Base-by-base conservation (phyloP, 2,888 invertebrate genomes). In the Abrostola tripartita region DNA sequence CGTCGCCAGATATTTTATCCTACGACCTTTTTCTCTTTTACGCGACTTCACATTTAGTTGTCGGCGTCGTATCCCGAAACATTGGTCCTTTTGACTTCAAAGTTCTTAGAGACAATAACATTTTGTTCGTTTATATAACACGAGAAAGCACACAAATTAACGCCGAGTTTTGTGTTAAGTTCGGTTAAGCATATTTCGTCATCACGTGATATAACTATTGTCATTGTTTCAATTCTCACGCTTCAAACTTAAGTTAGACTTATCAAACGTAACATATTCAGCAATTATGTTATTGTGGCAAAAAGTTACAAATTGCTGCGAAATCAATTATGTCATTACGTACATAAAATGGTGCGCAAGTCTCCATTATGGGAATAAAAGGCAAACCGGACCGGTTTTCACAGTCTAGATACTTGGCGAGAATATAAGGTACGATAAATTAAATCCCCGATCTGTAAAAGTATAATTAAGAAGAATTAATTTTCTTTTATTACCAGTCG, bases 301-400 rank as follows among this genome's bases (percentile, higher is more conserved):
- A 82, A 80, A 83, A 78, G 61, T 37, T 36, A 66, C 67, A 69
- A 80, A 74, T 79, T 71, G 68, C 71, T 55, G 41, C 52, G 37
- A 66, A 74, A 76, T 78, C 68, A 75, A 76, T 79, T 83, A 82
- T 76, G 73, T 79, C 67, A 73, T 68, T 73, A 41, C 52, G 40
- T 70, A 61, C 64, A 72, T 65, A 73, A 76, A 75, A 71, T 47
- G 67, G 51, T 38, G 35, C 37, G 52, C 61, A 5, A 35, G 59
- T 38, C 35, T 42, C 60, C 24, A 59, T 57, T 59, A 65, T 14
- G 49, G 56, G 53, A 52, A 51, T 61, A 65, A 49, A 51, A 52
- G 44, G 36, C 40, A 55, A 75, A 78, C 63, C 61, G 53, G 64
- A 69, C 65, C 58, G 64, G 62, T 58, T 61, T 40, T n/a, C 12